Evolutionary conservation across 1,140 invertebrate species (phyloP), one percentile per base, ranked within the genome.

Genomic region (Geopemphigus sp.): DNA sequence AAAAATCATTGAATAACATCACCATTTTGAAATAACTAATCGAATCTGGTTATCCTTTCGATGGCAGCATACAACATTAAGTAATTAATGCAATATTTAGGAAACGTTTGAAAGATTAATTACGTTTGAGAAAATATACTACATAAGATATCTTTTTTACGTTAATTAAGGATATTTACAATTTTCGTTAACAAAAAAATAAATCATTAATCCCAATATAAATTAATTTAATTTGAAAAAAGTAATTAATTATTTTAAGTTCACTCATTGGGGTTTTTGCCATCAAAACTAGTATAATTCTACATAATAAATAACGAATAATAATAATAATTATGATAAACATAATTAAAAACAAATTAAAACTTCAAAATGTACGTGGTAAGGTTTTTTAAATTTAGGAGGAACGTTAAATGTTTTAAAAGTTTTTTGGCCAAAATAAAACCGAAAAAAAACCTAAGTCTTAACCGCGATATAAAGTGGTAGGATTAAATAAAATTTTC

Each of bases 171-270:
- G 32, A 15, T n/a, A 64, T n/a, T 24, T 32, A 45, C 3, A 66
- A 22, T 66, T 19, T 66, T 4, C 5, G 5, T 39, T 64, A n/a
- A 66, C 32, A 66, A 45, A n/a, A n/a, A n/a, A 32, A 12, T 39
- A 64, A 64, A 64, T 64, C 29, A 32, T 64, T 11, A 29, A 64
- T 19, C 19, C 10, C 61, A 32, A 64, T 64, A 10, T 39, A 64
- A 26, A 64, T 32, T 64, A 39, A 32, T 6, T 64, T 39, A 64
- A 64, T 29, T 8, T 26, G 17, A 39, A 15, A 12, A 32, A 32
- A 45, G 5, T 64, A 32, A 64, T 64, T 64, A 32, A 29, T 64
- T 64, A 64, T 64, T 64, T 64, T 64, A 32, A n/a, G 19, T 64
- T n/a, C 2, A 64, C 29, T 64, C 19, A 64, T 64, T 64, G 17